Percentiles rank a stretch among this genome's conserved stretches.
These are phyloP conservation scores for Macrophya annulata DNA, from an alignment of 2,888 invertebrate genomes.

Conservation along the genomic window DNA sequence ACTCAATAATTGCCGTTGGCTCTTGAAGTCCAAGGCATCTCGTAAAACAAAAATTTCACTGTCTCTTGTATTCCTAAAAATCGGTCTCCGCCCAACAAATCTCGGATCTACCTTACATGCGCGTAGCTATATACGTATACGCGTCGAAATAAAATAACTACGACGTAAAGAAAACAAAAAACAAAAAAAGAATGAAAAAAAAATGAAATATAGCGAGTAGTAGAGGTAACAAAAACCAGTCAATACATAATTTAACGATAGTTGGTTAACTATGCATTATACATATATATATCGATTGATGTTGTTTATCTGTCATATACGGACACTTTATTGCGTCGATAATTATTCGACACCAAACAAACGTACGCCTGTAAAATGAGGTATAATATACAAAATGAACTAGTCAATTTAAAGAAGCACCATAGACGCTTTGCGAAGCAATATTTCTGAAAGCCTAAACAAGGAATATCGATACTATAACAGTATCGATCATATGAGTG, in stretches of 20 bases:
- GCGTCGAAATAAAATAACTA: constrained; percentile 9
- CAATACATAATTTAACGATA: constrained; percentile 44
- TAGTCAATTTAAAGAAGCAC: constrained; percentile 75
- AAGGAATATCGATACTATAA: constrained; percentile 60
- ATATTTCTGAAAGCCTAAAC: constrained; percentile 66
- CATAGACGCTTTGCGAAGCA: constrained; percentile 71
- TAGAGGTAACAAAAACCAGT: constrained; percentile 32
- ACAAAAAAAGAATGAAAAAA: background rate
- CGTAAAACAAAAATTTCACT: background rate
- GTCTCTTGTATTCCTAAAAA: background rate
- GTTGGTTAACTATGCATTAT: background rate
- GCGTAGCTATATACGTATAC: background rate
- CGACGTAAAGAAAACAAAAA: background rate
- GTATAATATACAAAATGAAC: constrained; percentile 65
- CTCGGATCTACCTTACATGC: constrained; percentile 22
- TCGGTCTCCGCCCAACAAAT: constrained; percentile 14
- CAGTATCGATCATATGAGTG: constrained; percentile 58
- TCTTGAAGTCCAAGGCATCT: background rate
- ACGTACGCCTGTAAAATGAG: constrained; percentile 24
- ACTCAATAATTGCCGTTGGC: background rate
- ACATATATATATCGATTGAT: constrained; percentile 11
- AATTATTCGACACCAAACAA: background rate
- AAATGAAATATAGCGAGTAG: background rate
- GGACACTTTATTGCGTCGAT: background rate
- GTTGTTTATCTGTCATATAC: constrained; percentile 27